Evolutionary conservation across 2,113 vertebrate genomes (phyloP), one percentile per base, ranked within the genome.

Genomic region (Prolemur simus): DNA sequence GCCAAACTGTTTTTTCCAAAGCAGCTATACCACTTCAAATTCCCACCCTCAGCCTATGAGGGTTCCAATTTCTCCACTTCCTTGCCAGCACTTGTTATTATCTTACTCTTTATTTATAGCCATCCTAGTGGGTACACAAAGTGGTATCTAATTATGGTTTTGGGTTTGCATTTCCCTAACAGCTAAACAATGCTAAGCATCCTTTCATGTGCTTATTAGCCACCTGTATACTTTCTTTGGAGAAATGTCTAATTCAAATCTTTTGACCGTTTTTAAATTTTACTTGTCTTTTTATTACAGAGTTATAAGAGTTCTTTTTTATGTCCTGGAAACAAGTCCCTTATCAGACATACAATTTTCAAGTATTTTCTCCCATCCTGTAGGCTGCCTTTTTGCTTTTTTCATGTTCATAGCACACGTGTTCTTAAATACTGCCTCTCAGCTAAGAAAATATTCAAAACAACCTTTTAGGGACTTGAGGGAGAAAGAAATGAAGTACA

Each of bases 401-500:
- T 8, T 49, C 37, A 18, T 83, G 8, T 74, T 60, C 47, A 45
- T 63, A 63, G 39, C 4, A 39, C 39, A 23, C 39, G 23, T 83
- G n/a, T 83, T 60, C 64, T 87, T 83, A 78, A 54, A 93, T 63
- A 3, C 39, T 93, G 23, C 8, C 23, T 56, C 37, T 78, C 56
- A 94, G 18, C 56, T 68, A 54, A 94, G 49, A 64, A 94, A 54
- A 89, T 5, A 95, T 39, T 77, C 60, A 73, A 80, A 95, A 68
- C 23, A 90, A 71, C 6, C 42, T 60, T 87, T 66, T 21, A 23
- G 64, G 69, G 77, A 94, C 68, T 1, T 68, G 42, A 89, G 13
- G 8, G 10, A 34, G 78, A 39, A 32, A 23, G 32, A 47, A 64
- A 68, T 21, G n/a, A 91, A 66, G 25, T 47, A 66, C 32, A n/a